Conservation (phyloP, 2,888 invertebrate species). For the Steromphala cineraria region DNA sequence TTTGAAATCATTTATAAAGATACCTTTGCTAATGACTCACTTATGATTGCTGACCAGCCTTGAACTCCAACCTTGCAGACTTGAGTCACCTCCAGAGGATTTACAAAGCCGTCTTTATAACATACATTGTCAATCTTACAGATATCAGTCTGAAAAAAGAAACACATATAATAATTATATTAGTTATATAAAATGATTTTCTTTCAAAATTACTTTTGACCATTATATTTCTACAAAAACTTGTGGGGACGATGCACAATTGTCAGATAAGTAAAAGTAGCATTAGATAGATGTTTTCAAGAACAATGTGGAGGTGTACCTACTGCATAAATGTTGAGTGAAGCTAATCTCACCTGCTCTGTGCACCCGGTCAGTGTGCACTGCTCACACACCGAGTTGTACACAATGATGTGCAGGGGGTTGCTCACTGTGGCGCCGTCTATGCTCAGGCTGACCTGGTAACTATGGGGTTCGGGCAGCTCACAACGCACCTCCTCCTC, state of each 20-base stretch:
- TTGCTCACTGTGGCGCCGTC: slow-evolving; percentile 30
- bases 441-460: slow-evolving; percentile 43
- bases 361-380: slow-evolving; percentile 38
- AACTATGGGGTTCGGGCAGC: not conserved
- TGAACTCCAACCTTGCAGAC: slow-evolving; percentile 33
- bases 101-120: slow-evolving; percentile 48
- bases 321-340: not conserved
- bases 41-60: no score
- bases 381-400: slow-evolving; percentile 44
- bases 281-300: no score
- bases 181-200: no score
- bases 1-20: no score
- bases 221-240: no score
- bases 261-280: no score
- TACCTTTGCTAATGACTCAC: no score
- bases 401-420: slow-evolving; percentile 32
- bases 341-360: slow-evolving; percentile 36
- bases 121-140: slow-evolving; percentile 56
- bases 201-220: no score
- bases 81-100: slow-evolving; percentile 33
- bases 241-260: no score
- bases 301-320: no score
- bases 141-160: slow-evolving; percentile 44
- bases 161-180: no score
- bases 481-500: slow-evolving; percentile 49